phyloP scores from a whole-genome alignment of 92 coral and sea anemone species.

The Umimayanthus kanabou region DNA sequence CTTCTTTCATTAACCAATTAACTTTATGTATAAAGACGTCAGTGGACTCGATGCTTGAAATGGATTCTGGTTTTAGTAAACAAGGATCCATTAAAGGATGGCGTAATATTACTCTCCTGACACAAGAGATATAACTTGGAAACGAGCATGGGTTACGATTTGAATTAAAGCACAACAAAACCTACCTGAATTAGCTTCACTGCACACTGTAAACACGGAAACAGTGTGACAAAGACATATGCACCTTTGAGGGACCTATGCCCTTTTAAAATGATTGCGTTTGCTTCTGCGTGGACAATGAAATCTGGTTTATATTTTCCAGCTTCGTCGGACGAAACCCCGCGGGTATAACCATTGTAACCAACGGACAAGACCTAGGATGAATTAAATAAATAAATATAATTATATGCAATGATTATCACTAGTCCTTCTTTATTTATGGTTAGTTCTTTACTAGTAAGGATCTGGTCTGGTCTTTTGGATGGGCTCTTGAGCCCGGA shows the following conservation, averaged over 20 bases:
- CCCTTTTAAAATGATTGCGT: slow-evolving; percentile 30
- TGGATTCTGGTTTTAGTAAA: too few relatives aligned
- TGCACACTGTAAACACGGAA: slow-evolving; percentile 32
- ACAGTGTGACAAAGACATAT: slow-evolving; percentile 14
- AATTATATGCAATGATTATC: neutral
- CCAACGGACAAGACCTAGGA: slow-evolving; percentile 10
- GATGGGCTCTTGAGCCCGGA: too few relatives aligned
- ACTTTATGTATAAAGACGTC: too few relatives aligned
- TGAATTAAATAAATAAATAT: too few relatives aligned
- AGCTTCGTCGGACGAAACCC: neutral
- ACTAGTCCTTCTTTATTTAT: neutral
- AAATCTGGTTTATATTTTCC: neutral
- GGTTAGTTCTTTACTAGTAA: neutral
- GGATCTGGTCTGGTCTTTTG: too few relatives aligned
- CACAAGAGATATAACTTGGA: neutral
- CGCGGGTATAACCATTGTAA: slow-evolving; percentile 36
- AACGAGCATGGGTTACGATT: neutral
- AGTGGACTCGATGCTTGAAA: too few relatives aligned
- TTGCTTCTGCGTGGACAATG: slow-evolving; percentile 45
- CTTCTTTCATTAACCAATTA: too few relatives aligned
- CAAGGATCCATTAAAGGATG: neutral
- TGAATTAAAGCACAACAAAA: neutral
- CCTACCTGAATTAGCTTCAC: slow-evolving; percentile 24
- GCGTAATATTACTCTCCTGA: too few relatives aligned
- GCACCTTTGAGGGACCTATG: neutral